Conservation (phyloP, 2,797 vertebrate genomes). For the Alauda arvensis region DNA sequence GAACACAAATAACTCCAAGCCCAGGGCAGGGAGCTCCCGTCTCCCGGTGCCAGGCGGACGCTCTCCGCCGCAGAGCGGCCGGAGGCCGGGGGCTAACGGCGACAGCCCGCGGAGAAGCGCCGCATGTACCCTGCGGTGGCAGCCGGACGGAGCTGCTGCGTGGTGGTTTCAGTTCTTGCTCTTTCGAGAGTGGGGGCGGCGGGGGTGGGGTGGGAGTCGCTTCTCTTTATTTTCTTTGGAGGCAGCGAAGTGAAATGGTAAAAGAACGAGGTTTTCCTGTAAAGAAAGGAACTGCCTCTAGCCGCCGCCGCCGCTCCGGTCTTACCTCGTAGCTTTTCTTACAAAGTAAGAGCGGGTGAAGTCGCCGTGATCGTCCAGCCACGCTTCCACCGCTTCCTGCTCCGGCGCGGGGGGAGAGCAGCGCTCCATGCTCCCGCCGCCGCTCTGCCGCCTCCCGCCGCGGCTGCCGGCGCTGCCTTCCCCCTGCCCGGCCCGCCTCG, state of each 20-base stretch:
- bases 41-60: neutral
- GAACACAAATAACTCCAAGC: neutral
- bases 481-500: neutral
- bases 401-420: constrained; percentile 41
- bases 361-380: constrained; percentile 92
- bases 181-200: neutral
- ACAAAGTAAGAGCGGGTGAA: constrained; percentile 91
- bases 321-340: constrained; percentile 90
- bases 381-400: constrained; percentile 87
- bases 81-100: neutral
- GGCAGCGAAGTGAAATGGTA: neutral
- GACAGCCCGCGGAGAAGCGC: neutral
- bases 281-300: neutral
- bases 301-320: neutral
- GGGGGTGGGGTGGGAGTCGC: neutral
- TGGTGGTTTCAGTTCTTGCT: neutral
- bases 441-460: constrained; percentile 3
- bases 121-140: neutral
- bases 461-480: neutral
- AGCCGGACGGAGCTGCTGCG: neutral
- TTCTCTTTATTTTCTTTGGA: neutral
- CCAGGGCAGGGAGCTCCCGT: neutral
- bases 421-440: constrained; percentile 73
- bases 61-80: neutral
- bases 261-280: neutral